Base-by-base conservation (phyloP, 2,888 invertebrate species). In the Thymelicus lineola region DNA sequence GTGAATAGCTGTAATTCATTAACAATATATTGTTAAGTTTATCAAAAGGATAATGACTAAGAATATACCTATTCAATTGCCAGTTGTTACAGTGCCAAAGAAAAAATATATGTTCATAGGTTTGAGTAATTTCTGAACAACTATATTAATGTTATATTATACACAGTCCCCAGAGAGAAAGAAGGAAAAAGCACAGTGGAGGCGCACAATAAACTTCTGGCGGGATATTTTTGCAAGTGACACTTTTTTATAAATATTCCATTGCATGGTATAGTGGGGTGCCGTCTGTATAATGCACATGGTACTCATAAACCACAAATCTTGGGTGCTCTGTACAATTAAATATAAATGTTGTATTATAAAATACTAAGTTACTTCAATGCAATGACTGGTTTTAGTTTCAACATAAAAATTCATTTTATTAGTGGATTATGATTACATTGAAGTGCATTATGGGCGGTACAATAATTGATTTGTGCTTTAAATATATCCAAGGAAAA, bases 151-250 rank as follows among this genome's bases (percentile, higher is more conserved):
- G n/a, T 28, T 35, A 20, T 66, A 72, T 82, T 84, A 72, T 87
- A 84, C 83, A 87, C 90, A 94, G 94, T 93, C 93, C 85, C 92
- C 94, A 28, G 89, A 92, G 75, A 83, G 89, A 80, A 94, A 94
- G 79, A 89, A 85, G 88, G 92, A 92, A 82, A 94, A 89, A 81
- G 94, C 94, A 89, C 93, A 94, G 77, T 94, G 94, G 94, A 84
- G 94, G 79, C 93, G 94, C 89, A 94, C 94, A 72, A 91, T 94
- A 86, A 94, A 94, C 93, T 94, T 93, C 90, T 94, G 94, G 94
- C 78, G 94, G 83, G 92, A 93, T 79, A 92, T 93, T 86, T 94
- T 94, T 81, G 94, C 94, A 94, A 94, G 94, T 94, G 87, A 88
- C 91, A 89, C 87, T 76, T 88, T 88, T 84, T 84, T 53, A 53